Evolutionary conservation across 2,113 vertebrate species (phyloP).

Genomic region (Clarias gariepinus): DNA sequence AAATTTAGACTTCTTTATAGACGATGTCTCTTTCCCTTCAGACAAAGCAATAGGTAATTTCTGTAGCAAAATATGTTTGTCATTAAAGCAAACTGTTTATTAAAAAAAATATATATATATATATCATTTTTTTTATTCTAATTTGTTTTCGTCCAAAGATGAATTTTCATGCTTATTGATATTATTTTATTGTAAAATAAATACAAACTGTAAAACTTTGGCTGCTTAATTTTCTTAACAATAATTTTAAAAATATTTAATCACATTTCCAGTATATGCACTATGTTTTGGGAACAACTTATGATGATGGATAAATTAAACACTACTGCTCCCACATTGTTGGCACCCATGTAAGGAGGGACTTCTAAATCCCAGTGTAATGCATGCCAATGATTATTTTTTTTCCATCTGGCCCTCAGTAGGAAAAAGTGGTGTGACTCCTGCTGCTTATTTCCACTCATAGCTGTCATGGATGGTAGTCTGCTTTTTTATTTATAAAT

Average conservation of each 20-base stretch:
- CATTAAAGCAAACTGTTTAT: not conserved
- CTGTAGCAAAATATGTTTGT: not conserved
- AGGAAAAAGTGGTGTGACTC: constrained; percentile 24
- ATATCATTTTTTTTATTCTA: not conserved
- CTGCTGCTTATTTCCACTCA: constrained; percentile 29
- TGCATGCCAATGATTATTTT: not conserved
- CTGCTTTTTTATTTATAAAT: not conserved
- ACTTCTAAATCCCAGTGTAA: constrained; percentile 3
- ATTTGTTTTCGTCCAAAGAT: not conserved
- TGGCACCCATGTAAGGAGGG: not conserved
- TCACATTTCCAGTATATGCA: not conserved
- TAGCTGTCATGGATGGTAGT: constrained; percentile 2
- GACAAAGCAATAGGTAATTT: constrained; percentile 2
- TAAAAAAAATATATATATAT: not conserved
- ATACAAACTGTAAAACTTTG: not conserved
- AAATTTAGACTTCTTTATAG: constrained; percentile 3
- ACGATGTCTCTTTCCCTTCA: not conserved
- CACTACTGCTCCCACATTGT: constrained; percentile 3
- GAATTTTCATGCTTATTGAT: not conserved
- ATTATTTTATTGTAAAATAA: not conserved
- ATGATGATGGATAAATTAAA: not conserved
- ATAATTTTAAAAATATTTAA: not conserved
- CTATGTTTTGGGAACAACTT: not conserved
- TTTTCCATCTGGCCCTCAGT: constrained; percentile 8
- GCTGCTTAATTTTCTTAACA: not conserved